Base-by-base conservation (phyloP, 1,140 invertebrate genomes). In the Reticulitermes speratus region DNA sequence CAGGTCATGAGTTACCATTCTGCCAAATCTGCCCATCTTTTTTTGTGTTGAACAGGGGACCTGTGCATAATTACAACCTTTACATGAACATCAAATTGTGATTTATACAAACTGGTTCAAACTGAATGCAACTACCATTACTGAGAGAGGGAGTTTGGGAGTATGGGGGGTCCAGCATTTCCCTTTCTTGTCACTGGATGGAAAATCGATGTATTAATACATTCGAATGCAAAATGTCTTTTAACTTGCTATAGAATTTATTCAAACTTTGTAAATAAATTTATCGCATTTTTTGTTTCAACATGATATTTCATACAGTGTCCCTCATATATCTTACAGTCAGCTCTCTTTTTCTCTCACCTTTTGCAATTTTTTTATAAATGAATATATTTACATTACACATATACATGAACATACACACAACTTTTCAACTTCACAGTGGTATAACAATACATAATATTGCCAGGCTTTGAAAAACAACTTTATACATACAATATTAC, bases 161-260 rank as follows among this genome's bases (percentile, higher is more conserved):
- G 14, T 55, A 55, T 21, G n/a, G 0, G 48, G 9, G 48, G 48
- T 2, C 9, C 48, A 48, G 16, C 9, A 11, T n/a, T n/a, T 48
- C 16, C 16, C 2, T 7, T 48, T 48, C 16, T 12, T 16, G 11
- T 48, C 16, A 48, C 48, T 12, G 48, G 48, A 16, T 12, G 52
- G 52, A n/a, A 21, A 55, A 0, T 55, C 7, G 52, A 55, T 55
- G 52, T 1, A 16, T 55, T 55, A 55, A 12, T 48, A 1, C 9
- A 38, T 38, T 2, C 14, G 19, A 19, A 55, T 55, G 52, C 52
- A 21, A 55, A 55, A 12, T 16, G 21, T 44, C 32, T 81, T 86
- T 44, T 48, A 86, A 86, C 85, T 86, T 86, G 59, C 85, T 86
- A 86, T 86, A 86, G 85, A 86, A 86, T 86, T 86, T 86, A 86